Evolutionary conservation across 2,797 vertebrate species (phyloP).

Genomic region (Toxotes lorentzi): DNA sequence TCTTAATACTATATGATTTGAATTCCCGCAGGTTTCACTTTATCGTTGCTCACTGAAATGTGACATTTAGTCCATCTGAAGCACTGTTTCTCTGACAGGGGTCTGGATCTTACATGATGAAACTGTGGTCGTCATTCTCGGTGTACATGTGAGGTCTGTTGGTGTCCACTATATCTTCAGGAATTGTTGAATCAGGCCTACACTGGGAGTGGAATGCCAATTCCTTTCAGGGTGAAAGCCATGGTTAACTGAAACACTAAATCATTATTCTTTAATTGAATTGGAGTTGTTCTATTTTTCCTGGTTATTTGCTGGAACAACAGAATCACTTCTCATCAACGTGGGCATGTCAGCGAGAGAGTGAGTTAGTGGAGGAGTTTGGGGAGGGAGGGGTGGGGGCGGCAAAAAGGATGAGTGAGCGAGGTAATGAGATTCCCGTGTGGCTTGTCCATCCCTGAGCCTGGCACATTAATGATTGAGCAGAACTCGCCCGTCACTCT

Average conservation of each 20-base stretch:
- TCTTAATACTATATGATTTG: slow-evolving; percentile 37
- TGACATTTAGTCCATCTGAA: slow-evolving; percentile 56
- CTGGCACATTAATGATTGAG: slow-evolving; percentile 79
- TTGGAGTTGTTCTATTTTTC: slow-evolving; percentile 72
- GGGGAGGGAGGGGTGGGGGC: background rate
- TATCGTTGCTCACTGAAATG: slow-evolving; percentile 49
- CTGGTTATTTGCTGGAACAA: slow-evolving; percentile 77
- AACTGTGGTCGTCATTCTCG: slow-evolving; percentile 15
- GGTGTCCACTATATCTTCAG: slow-evolving; percentile 6
- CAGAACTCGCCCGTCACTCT: slow-evolving; percentile 73
- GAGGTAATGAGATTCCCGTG: slow-evolving; percentile 79
- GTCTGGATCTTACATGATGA: slow-evolving; percentile 49
- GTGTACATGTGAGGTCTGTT: slow-evolving; percentile 27
- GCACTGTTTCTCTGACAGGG: slow-evolving; percentile 27
- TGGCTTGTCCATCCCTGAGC: slow-evolving; percentile 71
- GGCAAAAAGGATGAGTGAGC: slow-evolving; percentile 42
- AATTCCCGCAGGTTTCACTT: slow-evolving; percentile 48
- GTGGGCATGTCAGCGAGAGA: slow-evolving; percentile 55
- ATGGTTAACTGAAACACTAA: slow-evolving; percentile 65
- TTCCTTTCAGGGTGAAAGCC: slow-evolving; percentile 46
- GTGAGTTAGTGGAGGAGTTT: slow-evolving; percentile 26
- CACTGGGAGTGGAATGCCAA: slow-evolving; percentile 34
- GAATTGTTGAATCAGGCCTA: slow-evolving; percentile 36
- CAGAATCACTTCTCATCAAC: slow-evolving; percentile 79
- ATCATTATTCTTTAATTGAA: slow-evolving; percentile 83